These are phyloP conservation scores for Cairina moschata DNA, from an alignment of 2,113 vertebrate species.

Conservation along the genomic window DNA sequence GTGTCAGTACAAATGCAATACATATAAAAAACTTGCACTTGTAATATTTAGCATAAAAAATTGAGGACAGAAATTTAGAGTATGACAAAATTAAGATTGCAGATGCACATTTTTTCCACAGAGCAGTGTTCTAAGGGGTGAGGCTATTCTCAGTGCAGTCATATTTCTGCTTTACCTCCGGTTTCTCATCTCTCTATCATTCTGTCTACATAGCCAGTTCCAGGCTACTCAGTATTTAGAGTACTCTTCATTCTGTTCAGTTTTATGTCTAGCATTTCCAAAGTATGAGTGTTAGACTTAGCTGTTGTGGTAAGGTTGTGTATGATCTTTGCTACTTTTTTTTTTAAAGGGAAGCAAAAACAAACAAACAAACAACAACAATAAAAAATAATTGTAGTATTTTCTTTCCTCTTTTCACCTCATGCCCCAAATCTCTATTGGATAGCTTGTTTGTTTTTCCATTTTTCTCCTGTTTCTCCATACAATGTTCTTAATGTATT, in stretches of 20 bases:
- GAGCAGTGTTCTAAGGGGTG: background rate
- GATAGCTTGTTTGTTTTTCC: background rate
- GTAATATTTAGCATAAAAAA: background rate
- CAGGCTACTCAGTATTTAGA: accelerated
- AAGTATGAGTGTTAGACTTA: background rate
- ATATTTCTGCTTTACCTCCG: background rate
- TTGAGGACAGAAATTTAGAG: background rate
- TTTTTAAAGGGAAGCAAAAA: background rate
- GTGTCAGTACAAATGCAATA: background rate
- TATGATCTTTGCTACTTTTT: background rate
- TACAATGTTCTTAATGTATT: background rate
- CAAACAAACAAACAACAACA: background rate
- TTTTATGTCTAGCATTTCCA: background rate
- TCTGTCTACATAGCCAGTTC: background rate
- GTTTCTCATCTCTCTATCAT: background rate
- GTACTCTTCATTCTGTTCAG: accelerated
- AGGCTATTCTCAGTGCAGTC: background rate
- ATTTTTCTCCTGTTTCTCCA: background rate
- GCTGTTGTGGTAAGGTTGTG: background rate
- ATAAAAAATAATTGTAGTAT: background rate
- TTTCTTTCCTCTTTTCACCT: background rate
- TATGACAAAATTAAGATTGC: background rate
- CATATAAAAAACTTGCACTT: background rate
- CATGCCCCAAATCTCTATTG: background rate
- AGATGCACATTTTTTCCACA: background rate